Conservation (phyloP, 2,797 vertebrate species). For the Cephalopachus bancanus region DNA sequence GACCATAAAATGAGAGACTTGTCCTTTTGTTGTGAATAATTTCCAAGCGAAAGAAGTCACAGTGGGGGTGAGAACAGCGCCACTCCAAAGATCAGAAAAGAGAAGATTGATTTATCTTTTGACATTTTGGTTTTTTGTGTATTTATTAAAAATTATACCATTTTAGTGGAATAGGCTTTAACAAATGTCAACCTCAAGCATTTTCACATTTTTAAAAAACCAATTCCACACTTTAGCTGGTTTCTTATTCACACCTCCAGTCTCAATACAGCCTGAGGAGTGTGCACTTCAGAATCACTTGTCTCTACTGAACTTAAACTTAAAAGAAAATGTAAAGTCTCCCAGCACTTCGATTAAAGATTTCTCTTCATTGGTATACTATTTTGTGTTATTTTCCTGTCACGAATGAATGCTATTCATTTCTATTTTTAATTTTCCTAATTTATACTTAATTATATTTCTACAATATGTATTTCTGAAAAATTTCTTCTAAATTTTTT, state of each 20-base stretch:
- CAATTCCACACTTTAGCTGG: slow-evolving; percentile 64
- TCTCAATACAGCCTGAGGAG: background rate
- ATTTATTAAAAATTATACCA: slow-evolving; percentile 76
- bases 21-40: slow-evolving; percentile 77
- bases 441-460: slow-evolving; percentile 34
- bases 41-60: slow-evolving; percentile 70
- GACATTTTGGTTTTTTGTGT: slow-evolving; percentile 76
- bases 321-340: slow-evolving; percentile 1
- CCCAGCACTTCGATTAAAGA: background rate
- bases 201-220: slow-evolving; percentile 77
- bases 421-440: slow-evolving; percentile 67
- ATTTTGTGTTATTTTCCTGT: slow-evolving; percentile 29
- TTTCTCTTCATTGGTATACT: background rate
- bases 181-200: slow-evolving; percentile 63
- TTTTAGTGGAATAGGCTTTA: slow-evolving; percentile 78
- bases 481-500: slow-evolving; percentile 27
- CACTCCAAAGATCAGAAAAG: slow-evolving; percentile 57
- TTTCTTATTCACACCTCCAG: slow-evolving; percentile 43
- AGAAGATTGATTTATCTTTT: slow-evolving; percentile 66
- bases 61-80: slow-evolving; percentile 50
- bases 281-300: background rate
- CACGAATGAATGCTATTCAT: slow-evolving; percentile 43
- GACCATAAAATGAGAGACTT: slow-evolving; percentile 60
- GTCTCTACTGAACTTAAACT: background rate
- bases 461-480: slow-evolving; percentile 55